These are phyloP conservation scores for Steatocranus sp. DNA, from an alignment of 2,797 vertebrate genomes.

Conservation along the genomic window DNA sequence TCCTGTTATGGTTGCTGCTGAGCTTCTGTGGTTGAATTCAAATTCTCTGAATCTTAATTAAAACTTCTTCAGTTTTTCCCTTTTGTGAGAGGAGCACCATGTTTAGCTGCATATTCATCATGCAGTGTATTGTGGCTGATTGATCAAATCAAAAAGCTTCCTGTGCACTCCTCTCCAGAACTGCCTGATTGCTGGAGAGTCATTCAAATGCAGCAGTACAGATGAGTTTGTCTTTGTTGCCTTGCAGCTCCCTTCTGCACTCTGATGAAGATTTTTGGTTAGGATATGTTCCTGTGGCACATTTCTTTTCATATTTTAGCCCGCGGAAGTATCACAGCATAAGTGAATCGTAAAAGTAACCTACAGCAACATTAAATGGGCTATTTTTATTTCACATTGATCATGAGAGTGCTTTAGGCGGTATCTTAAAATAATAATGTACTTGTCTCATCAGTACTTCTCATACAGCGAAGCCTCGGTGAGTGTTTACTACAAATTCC, in stretches of 20 bases:
- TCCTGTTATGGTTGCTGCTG: conserved; percentile 25
- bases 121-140: conserved; percentile 34
- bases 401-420: neutral
- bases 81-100: conserved; percentile 9
- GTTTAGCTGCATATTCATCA: conserved; percentile 59
- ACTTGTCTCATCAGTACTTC: neutral
- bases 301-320: neutral
- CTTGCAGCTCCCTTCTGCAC: conserved; percentile 45
- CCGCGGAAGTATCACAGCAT: neutral
- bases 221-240: conserved; percentile 40
- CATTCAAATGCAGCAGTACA: conserved; percentile 6
- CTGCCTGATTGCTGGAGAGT: conserved; percentile 57
- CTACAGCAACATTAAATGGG: neutral
- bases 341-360: conserved; percentile 5
- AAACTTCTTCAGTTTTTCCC: conserved; percentile 23
- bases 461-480: neutral
- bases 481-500: neutral
- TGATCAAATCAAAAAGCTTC: conserved; percentile 62
- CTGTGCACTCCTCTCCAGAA: conserved; percentile 30
- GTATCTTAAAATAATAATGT: conserved; percentile 15
- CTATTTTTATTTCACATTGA: conserved; percentile 4
- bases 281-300: neutral
- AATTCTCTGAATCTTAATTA: conserved; percentile 47
- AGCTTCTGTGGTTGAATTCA: conserved; percentile 13
- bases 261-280: neutral